These are phyloP conservation scores for Ranitomeya imitator DNA, from an alignment of 2,113 vertebrate species.

Conservation along the genomic window DNA sequence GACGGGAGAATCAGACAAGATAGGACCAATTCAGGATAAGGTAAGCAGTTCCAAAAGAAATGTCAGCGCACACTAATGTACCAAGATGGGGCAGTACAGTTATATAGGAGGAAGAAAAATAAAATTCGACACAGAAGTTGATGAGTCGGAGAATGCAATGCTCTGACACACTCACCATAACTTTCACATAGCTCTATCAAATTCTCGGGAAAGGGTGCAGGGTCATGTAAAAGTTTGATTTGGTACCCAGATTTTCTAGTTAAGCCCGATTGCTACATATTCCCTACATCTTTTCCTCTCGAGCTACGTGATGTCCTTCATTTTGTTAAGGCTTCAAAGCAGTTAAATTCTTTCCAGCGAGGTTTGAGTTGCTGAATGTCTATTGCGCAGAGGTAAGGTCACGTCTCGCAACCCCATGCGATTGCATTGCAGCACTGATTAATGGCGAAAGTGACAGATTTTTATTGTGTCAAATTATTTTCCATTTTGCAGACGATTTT, in stretches of 20 bases:
- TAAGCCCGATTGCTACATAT: too few species aligned
- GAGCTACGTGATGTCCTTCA: neutral
- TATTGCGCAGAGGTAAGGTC: neutral
- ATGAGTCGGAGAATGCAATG: too few species aligned
- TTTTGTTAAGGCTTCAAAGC: neutral
- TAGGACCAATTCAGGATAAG: too few species aligned
- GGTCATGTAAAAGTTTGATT: neutral
- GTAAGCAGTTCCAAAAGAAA: too few species aligned
- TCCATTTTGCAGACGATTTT: slow-evolving; percentile 39
- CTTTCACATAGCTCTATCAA: too few species aligned
- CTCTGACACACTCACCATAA: too few species aligned
- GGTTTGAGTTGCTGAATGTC: neutral
- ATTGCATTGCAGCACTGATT: slow-evolving; percentile 29
- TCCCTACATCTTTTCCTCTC: neutral
- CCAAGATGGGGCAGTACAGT: too few species aligned
- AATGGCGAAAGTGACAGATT: slow-evolving; percentile 45
- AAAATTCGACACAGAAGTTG: too few species aligned
- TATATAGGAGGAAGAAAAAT: too few species aligned
- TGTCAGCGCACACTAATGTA: too few species aligned
- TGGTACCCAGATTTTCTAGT: neutral
- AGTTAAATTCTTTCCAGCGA: neutral
- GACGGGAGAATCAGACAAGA: too few species aligned
- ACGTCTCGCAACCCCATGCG: neutral
- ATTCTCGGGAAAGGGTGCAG: too few species aligned
- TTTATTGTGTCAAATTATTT: slow-evolving; percentile 47